A percentile compares a stretch with the other conserved stretches of the same genome.
phyloP scores from a whole-genome alignment of 1,140 invertebrate genomes.

The Ganaspis sp. region DNA sequence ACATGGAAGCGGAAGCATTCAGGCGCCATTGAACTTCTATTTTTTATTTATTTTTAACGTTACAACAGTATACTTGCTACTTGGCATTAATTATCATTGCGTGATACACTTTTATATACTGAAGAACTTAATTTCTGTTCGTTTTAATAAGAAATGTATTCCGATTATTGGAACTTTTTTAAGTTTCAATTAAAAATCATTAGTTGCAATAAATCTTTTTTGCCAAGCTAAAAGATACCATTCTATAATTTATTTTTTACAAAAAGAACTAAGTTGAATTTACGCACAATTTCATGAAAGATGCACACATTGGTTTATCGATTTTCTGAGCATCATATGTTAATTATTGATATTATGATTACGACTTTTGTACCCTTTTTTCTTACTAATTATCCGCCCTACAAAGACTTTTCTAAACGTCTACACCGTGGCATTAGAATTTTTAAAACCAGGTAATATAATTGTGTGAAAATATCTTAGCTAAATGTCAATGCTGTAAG shows the following conservation, averaged over 20 bases:
- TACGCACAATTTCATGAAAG: conserved; percentile 20
- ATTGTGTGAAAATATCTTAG: conserved; percentile 22
- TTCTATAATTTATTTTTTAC: conserved; percentile 1
- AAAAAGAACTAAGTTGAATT: conserved; percentile 12
- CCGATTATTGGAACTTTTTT: too few species aligned
- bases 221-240: too few species aligned
- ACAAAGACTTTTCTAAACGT: conserved; percentile 25
- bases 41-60: too few species aligned
- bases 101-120: too few species aligned
- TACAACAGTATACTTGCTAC: too few species aligned
- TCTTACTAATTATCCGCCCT: not conserved
- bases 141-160: too few species aligned
- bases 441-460: conserved; percentile 17
- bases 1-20: too few species aligned
- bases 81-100: too few species aligned
- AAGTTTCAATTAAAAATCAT: too few species aligned
- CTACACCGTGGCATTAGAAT: conserved; percentile 27
- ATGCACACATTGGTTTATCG: not conserved
- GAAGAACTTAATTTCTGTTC: too few species aligned
- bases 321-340: not conserved
- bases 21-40: too few species aligned
- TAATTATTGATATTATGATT: not conserved
- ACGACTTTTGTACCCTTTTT: not conserved
- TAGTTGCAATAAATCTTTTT: too few species aligned
- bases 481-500: conserved; percentile 29